phyloP scores from a whole-genome alignment of 2,113 vertebrate species.

The Labeo rohita region DNA sequence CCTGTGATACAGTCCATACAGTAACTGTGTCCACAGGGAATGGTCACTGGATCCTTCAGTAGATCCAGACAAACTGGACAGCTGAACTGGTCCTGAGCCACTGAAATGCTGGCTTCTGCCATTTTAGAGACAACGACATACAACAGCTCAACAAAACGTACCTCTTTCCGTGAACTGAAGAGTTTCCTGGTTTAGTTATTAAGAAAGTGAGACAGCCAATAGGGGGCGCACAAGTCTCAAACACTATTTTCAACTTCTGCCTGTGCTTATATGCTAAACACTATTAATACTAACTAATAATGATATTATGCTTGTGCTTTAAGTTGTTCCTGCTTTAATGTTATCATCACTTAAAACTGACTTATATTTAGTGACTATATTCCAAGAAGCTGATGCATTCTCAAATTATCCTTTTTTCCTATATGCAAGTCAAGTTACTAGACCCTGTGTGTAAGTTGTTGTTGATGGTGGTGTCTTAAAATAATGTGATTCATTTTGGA shows the following conservation, averaged over 20 bases:
- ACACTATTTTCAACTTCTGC: not conserved
- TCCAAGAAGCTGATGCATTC: too few relatives aligned
- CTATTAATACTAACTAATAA: too few relatives aligned
- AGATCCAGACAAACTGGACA: constrained; percentile 5
- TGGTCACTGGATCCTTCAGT: constrained; percentile 9
- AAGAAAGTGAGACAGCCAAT: not conserved
- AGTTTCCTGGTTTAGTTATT: not conserved
- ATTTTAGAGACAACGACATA: not conserved
- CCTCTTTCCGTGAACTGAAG: not conserved
- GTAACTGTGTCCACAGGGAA: constrained; percentile 2
- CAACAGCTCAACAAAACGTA: not conserved
- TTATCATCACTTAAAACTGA: too few relatives aligned
- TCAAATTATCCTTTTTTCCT: too few relatives aligned
- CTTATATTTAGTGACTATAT: too few relatives aligned
- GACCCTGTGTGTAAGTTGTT: too few relatives aligned
- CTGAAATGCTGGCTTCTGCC: not conserved
- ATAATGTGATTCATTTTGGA: too few relatives aligned
- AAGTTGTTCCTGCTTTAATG: too few relatives aligned
- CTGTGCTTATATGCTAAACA: not conserved
- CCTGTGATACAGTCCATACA: constrained; percentile 1
- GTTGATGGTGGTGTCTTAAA: too few relatives aligned
- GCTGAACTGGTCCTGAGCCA: not conserved
- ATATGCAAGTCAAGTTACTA: too few relatives aligned
- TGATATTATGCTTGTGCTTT: too few relatives aligned
- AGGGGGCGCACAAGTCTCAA: not conserved